Base-by-base conservation (phyloP, 2,888 invertebrate genomes). In the Eristalis arbustorum region DNA sequence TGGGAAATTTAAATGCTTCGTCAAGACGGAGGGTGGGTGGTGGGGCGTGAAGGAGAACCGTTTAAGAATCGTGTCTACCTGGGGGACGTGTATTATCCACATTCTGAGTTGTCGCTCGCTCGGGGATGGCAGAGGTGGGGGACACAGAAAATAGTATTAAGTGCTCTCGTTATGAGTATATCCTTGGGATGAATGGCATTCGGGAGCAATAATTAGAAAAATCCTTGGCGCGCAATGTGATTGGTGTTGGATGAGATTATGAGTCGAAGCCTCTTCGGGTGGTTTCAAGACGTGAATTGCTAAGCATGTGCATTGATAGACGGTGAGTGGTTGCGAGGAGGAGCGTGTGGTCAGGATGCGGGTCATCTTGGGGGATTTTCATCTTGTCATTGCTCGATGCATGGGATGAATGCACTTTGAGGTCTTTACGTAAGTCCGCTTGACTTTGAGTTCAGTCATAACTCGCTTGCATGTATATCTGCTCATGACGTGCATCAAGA, bases 161-260 rank as follows among this genome's bases (percentile, higher is more conserved):
- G 77, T 83, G 42, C 67, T 68, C 77, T 76, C 76, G 61, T 82
- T 83, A 83, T 72, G 82, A 82, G 76, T 82, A 63, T 77, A 82
- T 76, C 76, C 83, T 78, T 78, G 59, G 69, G 74, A 78, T 74
- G 76, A 82, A 82, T 82, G 69, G 64, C 78, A 83, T 78, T 78
- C 61, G 69, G 73, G 63, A 66, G 66, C 68, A 69, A 67, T 78
- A 83, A 83, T 83, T 83, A 83, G 76, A 68, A 74, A 78, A 83
- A 83, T 78, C 74, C 49, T 61, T 74, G 73, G 34, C 49, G 34
- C 49, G 73, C 69, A 74, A 64, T 74, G 74, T 61, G 74, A 74
- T 83, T 74, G 66, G 69, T 76, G 49, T 76, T 67, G 67, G 62
- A 59, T 22, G 74, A 63, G 73, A 78, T 77, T 83, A 77, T 74